Percentiles rank a stretch among this genome's conserved stretches.
phyloP scores from a whole-genome alignment of 2,797 vertebrate genomes.

The Morelia viridis region DNA sequence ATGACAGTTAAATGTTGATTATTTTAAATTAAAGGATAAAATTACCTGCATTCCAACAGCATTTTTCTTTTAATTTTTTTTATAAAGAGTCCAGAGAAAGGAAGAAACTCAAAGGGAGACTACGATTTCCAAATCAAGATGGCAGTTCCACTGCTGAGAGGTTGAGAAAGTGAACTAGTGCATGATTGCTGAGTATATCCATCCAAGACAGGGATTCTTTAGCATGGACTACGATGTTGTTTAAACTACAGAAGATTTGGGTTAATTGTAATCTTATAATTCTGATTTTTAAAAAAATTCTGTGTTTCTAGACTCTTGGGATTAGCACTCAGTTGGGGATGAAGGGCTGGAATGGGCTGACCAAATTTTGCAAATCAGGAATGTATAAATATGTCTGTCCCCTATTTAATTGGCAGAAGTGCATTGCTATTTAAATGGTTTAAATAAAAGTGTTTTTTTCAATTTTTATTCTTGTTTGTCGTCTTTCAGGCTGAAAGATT shows the following conservation, averaged over 20 bases:
- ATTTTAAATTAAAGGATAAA: conserved; percentile 66
- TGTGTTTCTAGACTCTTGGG: conserved; percentile 27
- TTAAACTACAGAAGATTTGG: conserved; percentile 75
- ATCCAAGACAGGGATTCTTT: conserved; percentile 74
- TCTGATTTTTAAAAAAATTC: conserved; percentile 62
- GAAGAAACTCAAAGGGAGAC: conserved; percentile 85
- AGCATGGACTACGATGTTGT: conserved; percentile 70
- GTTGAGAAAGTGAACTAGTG: conserved; percentile 78
- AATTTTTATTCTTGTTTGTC: conserved; percentile 71
- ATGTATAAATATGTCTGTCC: conserved; percentile 52
- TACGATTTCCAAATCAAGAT: conserved; percentile 91
- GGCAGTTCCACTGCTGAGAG: conserved; percentile 76
- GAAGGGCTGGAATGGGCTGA: conserved; percentile 7
- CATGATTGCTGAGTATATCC: conserved; percentile 72
- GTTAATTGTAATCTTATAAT: conserved; percentile 65
- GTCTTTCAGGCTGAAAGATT: conserved; percentile 60
- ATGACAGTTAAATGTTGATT: conserved; percentile 65
- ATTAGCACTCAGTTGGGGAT: conserved; percentile 37
- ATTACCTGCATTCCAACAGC: conserved; percentile 82
- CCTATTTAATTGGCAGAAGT: conserved; percentile 55
- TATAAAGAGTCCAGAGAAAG: conserved; percentile 91
- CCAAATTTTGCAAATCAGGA: conserved; percentile 9
- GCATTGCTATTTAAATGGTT: conserved; percentile 56
- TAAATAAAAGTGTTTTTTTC: conserved; percentile 76
- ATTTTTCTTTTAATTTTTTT: conserved; percentile 88